Percentiles rank a stretch among this genome's conserved stretches.
Evolutionary conservation across 2,113 vertebrate species (phyloP).

Genomic region (Hystrix cristata): DNA sequence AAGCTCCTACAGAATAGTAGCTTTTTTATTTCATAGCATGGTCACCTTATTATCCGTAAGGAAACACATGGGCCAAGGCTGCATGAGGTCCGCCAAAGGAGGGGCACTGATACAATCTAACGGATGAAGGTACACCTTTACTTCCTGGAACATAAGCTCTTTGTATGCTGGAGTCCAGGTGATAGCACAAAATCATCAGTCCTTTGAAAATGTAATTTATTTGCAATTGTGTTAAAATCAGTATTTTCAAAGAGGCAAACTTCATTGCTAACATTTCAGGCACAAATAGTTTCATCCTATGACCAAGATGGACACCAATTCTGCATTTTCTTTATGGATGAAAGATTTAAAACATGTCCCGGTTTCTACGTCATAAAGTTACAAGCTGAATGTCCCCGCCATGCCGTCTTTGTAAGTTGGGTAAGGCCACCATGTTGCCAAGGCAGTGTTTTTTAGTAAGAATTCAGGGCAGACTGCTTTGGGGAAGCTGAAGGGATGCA

Average conservation of each 20-base stretch:
- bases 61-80: conserved; percentile 95
- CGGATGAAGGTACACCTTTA: conserved; percentile 93
- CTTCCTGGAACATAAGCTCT: conserved; percentile 95
- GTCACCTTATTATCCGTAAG: conserved; percentile 94
- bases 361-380: conserved; percentile 91
- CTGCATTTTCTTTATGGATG: conserved; percentile 92
- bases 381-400: conserved; percentile 90
- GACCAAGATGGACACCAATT: conserved; percentile 95
- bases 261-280: conserved; percentile 95
- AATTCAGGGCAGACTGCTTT: conserved; percentile 92
- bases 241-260: conserved; percentile 97
- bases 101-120: conserved; percentile 95
- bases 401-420: conserved; percentile 90
- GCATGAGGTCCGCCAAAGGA: conserved; percentile 90
- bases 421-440: conserved; percentile 94
- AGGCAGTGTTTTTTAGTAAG: conserved; percentile 91
- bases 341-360: conserved; percentile 93
- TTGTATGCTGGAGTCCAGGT: conserved; percentile 92
- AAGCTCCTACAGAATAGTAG: conserved; percentile 92
- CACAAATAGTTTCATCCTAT: conserved; percentile 93
- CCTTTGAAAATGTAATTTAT: conserved; percentile 96
- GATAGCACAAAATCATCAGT: conserved; percentile 94
- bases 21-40: conserved; percentile 97
- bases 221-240: conserved; percentile 92
- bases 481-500: conserved; percentile 92